phyloP scores from a whole-genome alignment of 2,113 vertebrate genomes.

The Lasiurus cinereus region DNA sequence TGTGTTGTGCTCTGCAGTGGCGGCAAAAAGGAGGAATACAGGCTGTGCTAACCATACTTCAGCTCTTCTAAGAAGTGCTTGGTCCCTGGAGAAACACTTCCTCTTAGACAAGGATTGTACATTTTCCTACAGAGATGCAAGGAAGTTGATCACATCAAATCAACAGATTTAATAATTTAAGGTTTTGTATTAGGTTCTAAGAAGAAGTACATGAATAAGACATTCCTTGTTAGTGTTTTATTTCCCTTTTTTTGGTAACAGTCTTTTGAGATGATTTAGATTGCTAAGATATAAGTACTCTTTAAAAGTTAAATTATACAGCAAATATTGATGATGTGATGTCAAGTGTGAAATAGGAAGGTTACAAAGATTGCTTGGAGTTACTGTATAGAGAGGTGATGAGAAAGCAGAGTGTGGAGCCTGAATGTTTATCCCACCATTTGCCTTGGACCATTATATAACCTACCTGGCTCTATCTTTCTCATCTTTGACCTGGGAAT shows the following conservation, averaged over 20 bases:
- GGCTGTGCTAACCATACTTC: neutral
- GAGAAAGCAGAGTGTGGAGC: neutral
- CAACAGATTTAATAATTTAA: neutral
- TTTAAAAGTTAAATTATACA: neutral
- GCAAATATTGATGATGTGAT: neutral
- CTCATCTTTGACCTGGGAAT: neutral
- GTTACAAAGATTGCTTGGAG: neutral
- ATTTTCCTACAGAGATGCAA: neutral
- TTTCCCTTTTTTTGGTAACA: neutral
- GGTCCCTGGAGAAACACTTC: neutral
- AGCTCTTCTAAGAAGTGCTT: neutral
- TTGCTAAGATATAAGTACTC: neutral
- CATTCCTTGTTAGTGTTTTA: neutral
- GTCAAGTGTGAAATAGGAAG: neutral
- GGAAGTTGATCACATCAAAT: neutral
- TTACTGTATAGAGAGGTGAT: too few species aligned
- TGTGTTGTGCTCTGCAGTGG: neutral
- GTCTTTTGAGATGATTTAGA: neutral
- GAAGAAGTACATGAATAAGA: slow-evolving; percentile 18
- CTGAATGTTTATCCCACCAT: neutral
- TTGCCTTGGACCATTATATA: neutral
- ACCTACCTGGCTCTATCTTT: neutral
- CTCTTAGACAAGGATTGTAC: neutral
- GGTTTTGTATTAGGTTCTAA: neutral
- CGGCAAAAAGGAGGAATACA: neutral